Evolutionary conservation across 2,888 invertebrate species (phyloP), one percentile per base, ranked within the genome.

Genomic region (Hypselothyrea guttata): DNA sequence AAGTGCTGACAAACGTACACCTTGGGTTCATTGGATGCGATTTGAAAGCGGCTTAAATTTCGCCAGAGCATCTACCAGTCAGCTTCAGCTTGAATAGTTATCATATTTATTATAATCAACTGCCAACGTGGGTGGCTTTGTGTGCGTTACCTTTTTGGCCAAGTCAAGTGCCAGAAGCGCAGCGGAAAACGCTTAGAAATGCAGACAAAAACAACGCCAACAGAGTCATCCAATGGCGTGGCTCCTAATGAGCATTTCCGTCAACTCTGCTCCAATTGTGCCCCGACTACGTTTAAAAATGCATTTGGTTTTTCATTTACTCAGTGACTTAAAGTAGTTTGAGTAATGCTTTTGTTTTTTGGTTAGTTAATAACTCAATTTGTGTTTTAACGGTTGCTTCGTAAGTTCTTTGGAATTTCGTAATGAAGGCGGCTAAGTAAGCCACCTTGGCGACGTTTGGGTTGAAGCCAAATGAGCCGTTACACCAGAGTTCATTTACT

Each of bases 401-500:
- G 46, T 72, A 63, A 22, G 5, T 60, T 59, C 35, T 61, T 40
- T 45, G 53, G 41, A 48, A 16, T 56, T 51, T 49, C 52, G 30
- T 64, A 57, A 64, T 34, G 27, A 12, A 15, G 9, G 42, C 28
- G 1, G 28, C 15, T 13, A 18, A 22, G 33, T 34, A 45, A 55
- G 45, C 8, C 71, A 63, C 55, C 28, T 56, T 28, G 68, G 61
- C 38, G 33, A 15, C 47, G 35, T 48, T 27, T 38, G 40, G 27
- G 7, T 5, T 3, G 18, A 11, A 30, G 55, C 33, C 61, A 38
- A 61, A 45, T 61, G 62, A 35, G 11, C 71, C 78, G 84, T 71
- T 78, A 84, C 78, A 56, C 59, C 54, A 74, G 42, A 79, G 78
- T 79, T 79, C 85, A 75, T 79, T 79, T 79, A 82, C 85, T 84